Base-by-base conservation (phyloP, 2,113 vertebrate genomes). In the Myotis brandtii region DNA sequence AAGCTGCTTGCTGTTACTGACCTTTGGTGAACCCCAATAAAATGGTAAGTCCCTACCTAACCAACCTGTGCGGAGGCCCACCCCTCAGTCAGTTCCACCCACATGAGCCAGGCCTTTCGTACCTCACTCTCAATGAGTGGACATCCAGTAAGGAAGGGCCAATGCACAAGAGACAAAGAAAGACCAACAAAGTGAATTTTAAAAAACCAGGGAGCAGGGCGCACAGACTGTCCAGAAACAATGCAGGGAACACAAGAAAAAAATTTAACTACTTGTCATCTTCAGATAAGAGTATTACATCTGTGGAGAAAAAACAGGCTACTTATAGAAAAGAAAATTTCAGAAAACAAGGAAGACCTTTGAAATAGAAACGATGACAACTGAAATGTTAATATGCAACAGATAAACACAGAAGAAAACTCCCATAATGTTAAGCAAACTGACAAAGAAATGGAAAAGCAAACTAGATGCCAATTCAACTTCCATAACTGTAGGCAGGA, bases 371-470 rank as follows among this genome's bases (percentile, higher is more conserved):
- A 96, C 62, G 7, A 66, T 30, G 40, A 73, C 9, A 76, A 27
- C 67, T 77, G 25, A 43, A 93, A 85, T 70, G 73, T 91, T 87
- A 86, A 76, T 69, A 79, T 32, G 23, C 76, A 87, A 77, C 56
- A 64, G 40, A 2, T 62, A 85, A 87, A 91, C 93, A 91, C 0
- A 81, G 34, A 93, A 56, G 20, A n/a, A 91, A 80, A 79, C 12
- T 62, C 13, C 40, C 23, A 46, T 7, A 73, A 43, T 40, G 30
- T 23, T 84, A 76, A 90, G 48, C 54, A 93, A 85, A 91, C 93
- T 91, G 52, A 86, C 43, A 11, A 95, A 89, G 46, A 93, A 94
- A 95, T 0, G 2, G 13, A 80, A 96, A 86, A 83, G 25, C 76
- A 81, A 93, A 46, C 11, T 84, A 86, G 32, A 32, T 56, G 30